phyloP scores from a whole-genome alignment of 53 echinoderm and acorn worm species.

The Pentamera pediparva region DNA sequence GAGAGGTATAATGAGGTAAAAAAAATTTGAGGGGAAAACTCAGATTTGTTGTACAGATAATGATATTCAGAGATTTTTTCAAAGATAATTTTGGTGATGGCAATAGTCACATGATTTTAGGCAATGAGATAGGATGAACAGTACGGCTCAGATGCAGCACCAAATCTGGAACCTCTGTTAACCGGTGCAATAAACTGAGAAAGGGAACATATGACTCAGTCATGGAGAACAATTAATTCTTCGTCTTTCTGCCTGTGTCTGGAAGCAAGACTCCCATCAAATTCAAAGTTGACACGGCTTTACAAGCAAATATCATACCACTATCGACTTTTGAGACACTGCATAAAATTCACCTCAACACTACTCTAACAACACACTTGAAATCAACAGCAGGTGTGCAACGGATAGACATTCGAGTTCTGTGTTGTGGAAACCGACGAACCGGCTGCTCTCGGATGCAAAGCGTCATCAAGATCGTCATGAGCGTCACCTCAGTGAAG shows the following conservation, averaged over 20 bases:
- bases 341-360: not conserved
- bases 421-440: not conserved
- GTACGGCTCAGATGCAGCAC: not conserved
- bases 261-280: not conserved
- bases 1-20: no score
- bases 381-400: not conserved
- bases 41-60: no score
- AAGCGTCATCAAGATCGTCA: not conserved
- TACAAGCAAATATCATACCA: constrained; percentile 45
- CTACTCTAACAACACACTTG: constrained; percentile 21
- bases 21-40: no score
- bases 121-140: not conserved
- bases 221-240: not conserved
- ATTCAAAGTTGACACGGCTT: constrained; percentile 50
- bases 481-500: not conserved
- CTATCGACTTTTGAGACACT: constrained; percentile 9
- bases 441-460: not conserved
- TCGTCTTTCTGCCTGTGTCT: not conserved
- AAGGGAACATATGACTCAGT: not conserved
- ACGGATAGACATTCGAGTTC: not conserved
- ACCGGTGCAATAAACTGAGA: not conserved
- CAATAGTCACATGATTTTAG: no score
- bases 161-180: not conserved
- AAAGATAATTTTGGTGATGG: no score
- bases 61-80: no score